Percentiles rank a stretch among this genome's conserved stretches.
phyloP scores from a whole-genome alignment of 1,140 invertebrate species.

The Drosophila erecta region DNA sequence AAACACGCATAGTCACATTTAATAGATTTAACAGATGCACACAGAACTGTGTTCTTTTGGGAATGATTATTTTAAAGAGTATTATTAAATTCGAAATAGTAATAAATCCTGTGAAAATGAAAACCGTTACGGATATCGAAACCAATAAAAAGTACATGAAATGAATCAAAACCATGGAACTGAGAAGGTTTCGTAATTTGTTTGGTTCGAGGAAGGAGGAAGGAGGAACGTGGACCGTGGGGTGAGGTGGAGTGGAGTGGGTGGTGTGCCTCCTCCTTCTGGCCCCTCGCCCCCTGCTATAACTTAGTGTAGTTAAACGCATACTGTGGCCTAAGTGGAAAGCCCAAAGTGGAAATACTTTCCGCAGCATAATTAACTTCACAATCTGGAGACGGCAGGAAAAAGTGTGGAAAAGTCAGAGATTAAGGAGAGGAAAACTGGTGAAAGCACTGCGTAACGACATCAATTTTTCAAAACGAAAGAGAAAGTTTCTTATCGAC shows the following conservation, averaged over 20 bases:
- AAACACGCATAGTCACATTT: background rate
- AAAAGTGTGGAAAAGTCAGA: constrained; percentile 12
- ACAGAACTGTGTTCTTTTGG: background rate
- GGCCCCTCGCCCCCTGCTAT: background rate
- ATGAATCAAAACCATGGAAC: constrained; percentile 8
- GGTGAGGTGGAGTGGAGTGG: background rate
- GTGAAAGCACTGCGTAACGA: constrained; percentile 23
- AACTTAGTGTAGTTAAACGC: constrained; percentile 18
- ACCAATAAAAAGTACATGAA: constrained; percentile 7
- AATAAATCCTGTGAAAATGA: constrained; percentile 27
- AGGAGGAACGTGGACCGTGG: background rate
- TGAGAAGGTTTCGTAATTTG: background rate
- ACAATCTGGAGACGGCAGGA: constrained; percentile 4
- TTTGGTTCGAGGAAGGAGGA: background rate
- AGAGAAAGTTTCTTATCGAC: background rate
- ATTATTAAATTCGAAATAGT: background rate
- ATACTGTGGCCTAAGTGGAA: constrained; percentile 14
- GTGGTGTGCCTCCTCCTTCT: constrained; percentile 19
- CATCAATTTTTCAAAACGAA: constrained; percentile 8
- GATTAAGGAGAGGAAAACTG: constrained; percentile 4
- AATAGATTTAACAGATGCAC: background rate
- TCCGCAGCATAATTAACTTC: constrained; percentile 28
- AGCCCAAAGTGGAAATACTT: constrained; percentile 11
- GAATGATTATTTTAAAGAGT: too few species aligned
- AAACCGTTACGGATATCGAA: background rate